Conservation (phyloP, 2,888 invertebrate species). For the Macrophya annulata region DNA sequence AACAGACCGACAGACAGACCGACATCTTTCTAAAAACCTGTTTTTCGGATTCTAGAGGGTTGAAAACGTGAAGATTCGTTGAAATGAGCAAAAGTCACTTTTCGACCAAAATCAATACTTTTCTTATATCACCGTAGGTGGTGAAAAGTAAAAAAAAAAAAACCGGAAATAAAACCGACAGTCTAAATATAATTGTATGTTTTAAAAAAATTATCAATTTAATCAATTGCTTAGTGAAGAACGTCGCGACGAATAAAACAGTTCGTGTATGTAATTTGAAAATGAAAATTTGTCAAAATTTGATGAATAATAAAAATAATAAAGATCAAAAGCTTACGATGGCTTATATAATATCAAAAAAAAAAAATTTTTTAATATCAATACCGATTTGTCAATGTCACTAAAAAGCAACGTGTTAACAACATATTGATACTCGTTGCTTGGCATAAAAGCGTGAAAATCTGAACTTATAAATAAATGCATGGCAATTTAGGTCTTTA, state of each 20-base stretch:
- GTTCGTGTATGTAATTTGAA: background rate
- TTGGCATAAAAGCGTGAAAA: background rate
- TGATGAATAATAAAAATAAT: background rate
- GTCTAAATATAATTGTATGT: no score
- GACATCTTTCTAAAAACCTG: no score
- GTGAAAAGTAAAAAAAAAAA: background rate
- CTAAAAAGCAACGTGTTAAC: background rate
- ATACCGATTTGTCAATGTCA: constrained; percentile 21
- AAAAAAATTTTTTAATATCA: background rate
- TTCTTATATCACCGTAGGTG: no score
- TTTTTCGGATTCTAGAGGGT: no score
- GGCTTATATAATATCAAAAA: background rate
- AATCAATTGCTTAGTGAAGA: no score
- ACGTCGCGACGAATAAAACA: background rate
- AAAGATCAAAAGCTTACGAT: background rate
- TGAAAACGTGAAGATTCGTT: no score
- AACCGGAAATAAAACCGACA: no score
- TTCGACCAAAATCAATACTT: no score
- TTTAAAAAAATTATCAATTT: no score
- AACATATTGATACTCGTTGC: constrained; percentile 6
- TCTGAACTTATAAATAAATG: background rate
- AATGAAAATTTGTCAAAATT: background rate
- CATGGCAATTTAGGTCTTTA: background rate
- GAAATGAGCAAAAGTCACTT: no score
- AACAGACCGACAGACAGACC: no score